Evolutionary conservation across 2,797 vertebrate genomes (phyloP).

Genomic region (Gouania willdenowi): DNA sequence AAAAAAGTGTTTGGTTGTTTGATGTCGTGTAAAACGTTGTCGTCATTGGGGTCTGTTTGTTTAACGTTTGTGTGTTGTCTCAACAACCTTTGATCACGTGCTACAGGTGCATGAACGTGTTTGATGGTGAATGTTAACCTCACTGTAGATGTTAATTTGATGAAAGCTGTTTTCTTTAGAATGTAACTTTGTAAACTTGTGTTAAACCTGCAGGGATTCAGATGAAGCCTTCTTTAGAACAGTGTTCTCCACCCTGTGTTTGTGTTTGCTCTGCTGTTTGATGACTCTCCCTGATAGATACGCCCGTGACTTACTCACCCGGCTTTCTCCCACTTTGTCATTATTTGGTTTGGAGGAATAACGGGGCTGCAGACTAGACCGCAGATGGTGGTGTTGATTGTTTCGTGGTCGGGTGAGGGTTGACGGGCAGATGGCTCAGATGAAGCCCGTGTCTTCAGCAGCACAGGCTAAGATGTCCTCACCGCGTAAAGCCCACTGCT

Average conservation of each 20-base stretch:
- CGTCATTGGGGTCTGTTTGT: too few species aligned
- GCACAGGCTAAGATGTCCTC: slow-evolving; percentile 31
- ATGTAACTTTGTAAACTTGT: too few species aligned
- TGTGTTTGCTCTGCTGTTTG: slow-evolving; percentile 57
- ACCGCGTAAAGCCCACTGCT: slow-evolving; percentile 11
- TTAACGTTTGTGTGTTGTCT: too few species aligned
- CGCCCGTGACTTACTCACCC: slow-evolving; percentile 58
- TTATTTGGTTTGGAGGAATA: slow-evolving; percentile 70
- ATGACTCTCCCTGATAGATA: slow-evolving; percentile 40
- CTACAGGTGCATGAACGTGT: too few species aligned
- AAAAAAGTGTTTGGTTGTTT: too few species aligned
- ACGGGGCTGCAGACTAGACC: slow-evolving; percentile 63
- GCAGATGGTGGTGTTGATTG: slow-evolving; percentile 75
- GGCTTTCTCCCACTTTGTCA: slow-evolving; percentile 59
- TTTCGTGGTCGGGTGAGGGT: slow-evolving; percentile 63
- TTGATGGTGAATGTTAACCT: too few species aligned
- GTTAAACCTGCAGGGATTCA: too few species aligned
- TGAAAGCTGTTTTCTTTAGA: too few species aligned
- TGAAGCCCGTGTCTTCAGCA: slow-evolving; percentile 45
- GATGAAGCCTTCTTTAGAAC: slow-evolving; percentile 41
- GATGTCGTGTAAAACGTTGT: too few species aligned
- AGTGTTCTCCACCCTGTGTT: slow-evolving; percentile 49
- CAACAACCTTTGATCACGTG: too few species aligned
- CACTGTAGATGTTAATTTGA: too few species aligned
- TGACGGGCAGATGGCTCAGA: slow-evolving; percentile 71